Evolutionary conservation across 2,888 invertebrate genomes (phyloP), one percentile per base, ranked within the genome.

Genomic region (Sphecodes monilicornis): DNA sequence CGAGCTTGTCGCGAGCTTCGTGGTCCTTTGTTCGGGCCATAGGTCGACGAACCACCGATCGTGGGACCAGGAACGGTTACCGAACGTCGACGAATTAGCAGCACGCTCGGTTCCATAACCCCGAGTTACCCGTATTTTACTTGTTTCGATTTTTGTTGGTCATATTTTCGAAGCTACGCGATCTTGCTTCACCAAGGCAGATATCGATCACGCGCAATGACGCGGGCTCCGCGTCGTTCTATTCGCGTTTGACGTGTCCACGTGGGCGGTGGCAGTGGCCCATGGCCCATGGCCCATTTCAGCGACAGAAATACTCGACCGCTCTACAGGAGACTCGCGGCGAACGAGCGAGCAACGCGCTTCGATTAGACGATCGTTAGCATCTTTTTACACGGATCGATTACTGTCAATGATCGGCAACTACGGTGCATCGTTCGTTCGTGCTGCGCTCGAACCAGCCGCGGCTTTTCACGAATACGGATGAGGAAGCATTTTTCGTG

Each of bases 211-310:
- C 36, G 4, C 18, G 11, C 3, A 18, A 32, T 8, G 32, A 32
- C 10, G 1, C 18, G 26, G 13, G 26, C 32, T 22, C 13, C 29
- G 32, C 41, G 50, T 66, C 66, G 72, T 75, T 32, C 57, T 68
- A 69, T 79, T 74, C 57, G 39, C 3, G 32, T 66, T 64, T 22
- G 1, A 22, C 32, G 79, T n/a, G n/a, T 64, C 81, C 89, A 89
- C 89, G 89, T 89, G 89, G 86, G 76, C 72, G 72, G 32, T 46
- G 85, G 72, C 88, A 89, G 77, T 89, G 84, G 78, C 82, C 57
- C 57, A 60, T 54, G 54, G 54, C 11, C 50, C 50, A 50, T 26
- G 54, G 54, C 54, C 86, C 78, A 85, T 85, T 88, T 89, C 39
- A 41, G 43, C 50, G 89, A 89, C 73, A 86, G 74, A 89, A 89